phyloP scores from a whole-genome alignment of 2,113 vertebrate species.

The Salvelinus sp. region DNA sequence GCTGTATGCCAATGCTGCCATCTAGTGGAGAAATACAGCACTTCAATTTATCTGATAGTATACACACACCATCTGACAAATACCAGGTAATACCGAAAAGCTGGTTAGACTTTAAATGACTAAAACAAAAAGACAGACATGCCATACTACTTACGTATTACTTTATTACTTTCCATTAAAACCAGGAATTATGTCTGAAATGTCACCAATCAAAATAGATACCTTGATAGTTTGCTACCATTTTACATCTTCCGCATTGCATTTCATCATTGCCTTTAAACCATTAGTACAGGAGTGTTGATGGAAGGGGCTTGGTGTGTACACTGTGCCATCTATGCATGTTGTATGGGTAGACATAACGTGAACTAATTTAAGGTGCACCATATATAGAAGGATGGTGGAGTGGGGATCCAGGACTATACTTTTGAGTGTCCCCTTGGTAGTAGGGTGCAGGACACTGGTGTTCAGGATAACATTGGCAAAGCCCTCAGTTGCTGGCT shows the following conservation, averaged over 20 bases:
- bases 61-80: background rate
- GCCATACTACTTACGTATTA: background rate
- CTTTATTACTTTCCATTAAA: conserved; percentile 42
- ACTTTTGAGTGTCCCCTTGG: conserved; percentile 8
- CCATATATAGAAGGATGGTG: conserved; percentile 28
- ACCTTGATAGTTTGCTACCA: conserved; percentile 21
- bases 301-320: conserved; percentile 18
- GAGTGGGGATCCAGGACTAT: conserved; percentile 4
- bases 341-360: conserved; percentile 10
- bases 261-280: conserved; percentile 17
- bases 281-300: conserved; percentile 19
- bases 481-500: conserved; percentile 37
- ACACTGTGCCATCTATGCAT: conserved; percentile 28
- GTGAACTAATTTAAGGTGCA: conserved; percentile 9
- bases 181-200: conserved; percentile 37
- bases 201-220: conserved; percentile 29
- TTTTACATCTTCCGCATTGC: conserved; percentile 14
- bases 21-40: background rate
- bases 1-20: background rate
- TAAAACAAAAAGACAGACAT: background rate
- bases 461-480: background rate
- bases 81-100: background rate
- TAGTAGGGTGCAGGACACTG: conserved; percentile 16
- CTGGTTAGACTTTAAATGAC: background rate
- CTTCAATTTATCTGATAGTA: background rate